Evolutionary conservation across 2,888 invertebrate species (phyloP), one percentile per base, ranked within the genome.

Genomic region (Sesia bembeciformis): DNA sequence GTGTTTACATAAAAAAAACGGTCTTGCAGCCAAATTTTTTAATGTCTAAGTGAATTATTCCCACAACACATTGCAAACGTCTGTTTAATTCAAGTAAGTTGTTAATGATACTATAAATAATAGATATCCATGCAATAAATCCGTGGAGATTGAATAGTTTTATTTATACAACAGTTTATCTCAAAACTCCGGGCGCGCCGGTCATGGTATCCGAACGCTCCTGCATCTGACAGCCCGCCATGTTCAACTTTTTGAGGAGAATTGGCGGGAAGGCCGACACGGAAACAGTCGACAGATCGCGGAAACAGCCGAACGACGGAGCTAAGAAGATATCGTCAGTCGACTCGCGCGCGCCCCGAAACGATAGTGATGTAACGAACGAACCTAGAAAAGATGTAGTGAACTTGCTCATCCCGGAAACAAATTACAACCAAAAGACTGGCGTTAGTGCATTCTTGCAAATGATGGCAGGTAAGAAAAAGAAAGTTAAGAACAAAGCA

Each of bases 171-270:
- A 59, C 82, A 83, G 81, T 83, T 60, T 62, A 56, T 55, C 57
- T 53, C 60, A 61, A 62, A 63, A 53, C 77, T 63, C 61, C 73
- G 72, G 40, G 54, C 58, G 60, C 70, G 54, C 58, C 79, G 77
- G 80, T 74, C 83, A 83, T 78, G 81, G 63, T 66, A 70, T 62
- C 64, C 60, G 68, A 65, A 68, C 70, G 68, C 54, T 51, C 43
- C 50, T 53, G 39, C 39, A 58, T 56, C 59, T 67, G 67, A 70
- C 65, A 67, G 63, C 53, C 61, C 66, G 74, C 76, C 68, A 89
- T 89, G 88, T 89, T 89, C 70, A 84, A 78, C 66, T 86, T 89
- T 77, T 88, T 89, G 74, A 88, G 87, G 75, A 76, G 81, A 66
- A 86, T 79, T 77, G 72, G 78, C 81, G 83, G 80, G 77, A 87